Conservation (phyloP, 1,140 invertebrate genomes). For the Cotesia chilonis region DNA sequence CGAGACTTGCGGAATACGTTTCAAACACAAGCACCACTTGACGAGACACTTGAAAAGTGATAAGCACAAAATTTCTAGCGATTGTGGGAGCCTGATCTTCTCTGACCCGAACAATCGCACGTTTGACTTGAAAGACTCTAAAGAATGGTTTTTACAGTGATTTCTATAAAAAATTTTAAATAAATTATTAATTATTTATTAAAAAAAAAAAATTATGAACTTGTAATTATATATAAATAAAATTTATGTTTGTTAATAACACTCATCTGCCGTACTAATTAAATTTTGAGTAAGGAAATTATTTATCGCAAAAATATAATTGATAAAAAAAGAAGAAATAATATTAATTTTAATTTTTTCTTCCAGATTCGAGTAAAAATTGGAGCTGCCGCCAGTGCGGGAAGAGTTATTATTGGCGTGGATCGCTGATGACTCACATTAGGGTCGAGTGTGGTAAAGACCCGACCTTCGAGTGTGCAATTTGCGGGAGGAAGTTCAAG, state of each 20-base stretch:
- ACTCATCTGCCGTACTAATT: not conserved
- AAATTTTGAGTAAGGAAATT: not conserved
- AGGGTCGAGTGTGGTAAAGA: slow-evolving; percentile 69
- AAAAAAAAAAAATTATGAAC: too few relatives aligned
- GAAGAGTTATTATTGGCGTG: slow-evolving; percentile 63
- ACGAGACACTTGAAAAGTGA: slow-evolving; percentile 58
- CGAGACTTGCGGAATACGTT: slow-evolving; percentile 63
- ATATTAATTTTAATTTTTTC: slow-evolving; percentile 31
- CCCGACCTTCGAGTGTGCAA: slow-evolving; percentile 66
- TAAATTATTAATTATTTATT: not conserved
- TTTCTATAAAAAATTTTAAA: not conserved
- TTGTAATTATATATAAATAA: too few relatives aligned
- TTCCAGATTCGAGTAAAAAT: slow-evolving; percentile 39
- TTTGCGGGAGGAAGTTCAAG: slow-evolving; percentile 66
- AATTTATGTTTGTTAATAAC: slow-evolving; percentile 7
- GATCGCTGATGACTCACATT: slow-evolving; percentile 66
- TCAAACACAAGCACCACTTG: slow-evolving; percentile 64
- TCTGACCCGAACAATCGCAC: not conserved
- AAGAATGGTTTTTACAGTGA: slow-evolving; percentile 34
- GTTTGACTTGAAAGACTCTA: slow-evolving; percentile 22
- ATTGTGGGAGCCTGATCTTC: not conserved
- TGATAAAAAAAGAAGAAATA: not conserved
- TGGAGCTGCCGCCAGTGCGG: slow-evolving; percentile 60
- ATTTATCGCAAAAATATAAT: not conserved
- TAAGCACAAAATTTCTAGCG: slow-evolving; percentile 32